phyloP scores from a whole-genome alignment of 2,113 vertebrate species.

The Rallus limicola region DNA sequence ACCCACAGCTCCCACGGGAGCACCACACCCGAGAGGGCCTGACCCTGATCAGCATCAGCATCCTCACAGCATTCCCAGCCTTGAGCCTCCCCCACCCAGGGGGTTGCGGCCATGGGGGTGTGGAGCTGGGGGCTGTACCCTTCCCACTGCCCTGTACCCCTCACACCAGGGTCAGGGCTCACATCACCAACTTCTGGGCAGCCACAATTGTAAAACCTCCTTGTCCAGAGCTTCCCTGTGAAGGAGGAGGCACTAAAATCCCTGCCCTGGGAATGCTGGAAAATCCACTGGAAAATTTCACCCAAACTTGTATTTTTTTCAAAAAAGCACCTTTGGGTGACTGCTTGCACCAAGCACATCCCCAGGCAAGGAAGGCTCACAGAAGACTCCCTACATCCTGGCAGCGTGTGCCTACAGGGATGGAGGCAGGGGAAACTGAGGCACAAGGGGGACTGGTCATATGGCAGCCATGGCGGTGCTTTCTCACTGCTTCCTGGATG shows the following conservation, averaged over 20 bases:
- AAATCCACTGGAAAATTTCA: background rate
- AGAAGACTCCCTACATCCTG: background rate
- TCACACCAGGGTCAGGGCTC: background rate
- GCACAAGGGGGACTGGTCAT: background rate
- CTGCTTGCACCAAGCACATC: background rate
- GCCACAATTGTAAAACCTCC: background rate
- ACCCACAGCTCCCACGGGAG: background rate
- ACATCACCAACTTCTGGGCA: background rate
- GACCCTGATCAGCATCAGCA: background rate
- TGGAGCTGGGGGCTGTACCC: no score
- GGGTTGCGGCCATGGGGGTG: fast-evolving
- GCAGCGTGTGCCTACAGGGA: background rate
- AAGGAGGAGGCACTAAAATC: background rate
- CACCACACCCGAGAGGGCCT: background rate
- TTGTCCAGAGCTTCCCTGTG: fast-evolving
- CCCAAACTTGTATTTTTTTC: background rate
- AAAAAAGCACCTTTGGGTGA: background rate
- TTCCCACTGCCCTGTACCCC: background rate
- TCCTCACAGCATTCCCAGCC: background rate
- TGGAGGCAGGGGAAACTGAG: background rate
- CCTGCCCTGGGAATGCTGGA: background rate
- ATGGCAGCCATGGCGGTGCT: background rate
- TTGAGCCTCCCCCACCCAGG: background rate
- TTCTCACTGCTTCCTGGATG: background rate
- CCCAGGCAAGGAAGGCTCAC: fast-evolving